Evolutionary conservation across 2,113 vertebrate genomes (phyloP).

Genomic region (Actinemys pallida): DNA sequence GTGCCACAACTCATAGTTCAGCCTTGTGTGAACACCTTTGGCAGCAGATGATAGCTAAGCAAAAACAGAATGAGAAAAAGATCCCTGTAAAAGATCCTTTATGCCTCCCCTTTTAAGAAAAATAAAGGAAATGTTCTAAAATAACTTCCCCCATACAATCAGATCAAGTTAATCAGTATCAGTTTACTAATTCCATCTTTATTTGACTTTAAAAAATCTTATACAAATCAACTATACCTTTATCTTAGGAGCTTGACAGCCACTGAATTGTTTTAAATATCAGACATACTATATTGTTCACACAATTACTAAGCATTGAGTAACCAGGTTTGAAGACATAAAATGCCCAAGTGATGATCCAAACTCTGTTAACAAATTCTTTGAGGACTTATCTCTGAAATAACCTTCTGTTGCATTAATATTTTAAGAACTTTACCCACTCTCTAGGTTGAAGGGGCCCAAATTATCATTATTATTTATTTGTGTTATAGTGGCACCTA

Average conservation of each 20-base stretch:
- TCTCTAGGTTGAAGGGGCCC: neutral
- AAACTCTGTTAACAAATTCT: neutral
- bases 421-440: neutral
- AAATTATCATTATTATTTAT: neutral
- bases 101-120: conserved; percentile 35
- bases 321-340: neutral
- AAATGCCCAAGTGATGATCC: neutral
- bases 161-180: conserved; percentile 54
- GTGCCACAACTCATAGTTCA: conserved; percentile 70
- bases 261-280: neutral
- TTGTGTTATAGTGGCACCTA: neutral
- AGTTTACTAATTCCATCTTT: conserved; percentile 62
- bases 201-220: neutral
- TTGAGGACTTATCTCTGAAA: neutral
- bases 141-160: conserved; percentile 68
- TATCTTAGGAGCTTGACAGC: neutral
- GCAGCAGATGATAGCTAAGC: conserved; percentile 62
- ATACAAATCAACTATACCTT: neutral
- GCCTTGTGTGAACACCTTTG: conserved; percentile 62
- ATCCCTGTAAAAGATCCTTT: conserved; percentile 62
- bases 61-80: conserved; percentile 67
- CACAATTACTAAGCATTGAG: accelerated
- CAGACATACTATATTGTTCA: conserved; percentile 8
- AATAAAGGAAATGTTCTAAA: conserved; percentile 64
- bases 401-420: neutral